These are phyloP conservation scores for Heliconius hermathena DNA, from an alignment of 1,140 invertebrate species.

Conservation along the genomic window DNA sequence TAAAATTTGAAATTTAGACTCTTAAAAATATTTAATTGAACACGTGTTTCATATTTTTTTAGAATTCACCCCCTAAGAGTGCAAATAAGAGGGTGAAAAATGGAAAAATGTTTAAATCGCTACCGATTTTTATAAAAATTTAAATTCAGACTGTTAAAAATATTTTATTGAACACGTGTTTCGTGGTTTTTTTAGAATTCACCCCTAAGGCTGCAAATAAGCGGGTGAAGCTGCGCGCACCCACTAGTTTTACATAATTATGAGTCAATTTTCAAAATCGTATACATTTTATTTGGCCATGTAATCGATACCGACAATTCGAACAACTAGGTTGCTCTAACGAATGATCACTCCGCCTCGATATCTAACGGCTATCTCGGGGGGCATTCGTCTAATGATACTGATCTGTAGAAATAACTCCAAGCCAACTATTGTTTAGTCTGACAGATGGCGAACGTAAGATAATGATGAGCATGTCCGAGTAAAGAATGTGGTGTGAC, in stretches of 20 bases:
- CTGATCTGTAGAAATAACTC: conserved; percentile 46
- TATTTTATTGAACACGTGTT: no score
- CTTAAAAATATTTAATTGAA: no score
- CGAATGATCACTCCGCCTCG: conserved; percentile 37
- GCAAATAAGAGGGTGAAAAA: no score
- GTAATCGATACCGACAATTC: conserved; percentile 37
- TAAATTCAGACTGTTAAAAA: no score
- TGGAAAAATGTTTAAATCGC: no score
- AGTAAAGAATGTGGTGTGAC: background rate
- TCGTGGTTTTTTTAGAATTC: no score
- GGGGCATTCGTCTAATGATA: conserved; percentile 47
- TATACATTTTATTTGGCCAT: background rate
- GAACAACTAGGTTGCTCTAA: conserved; percentile 36
- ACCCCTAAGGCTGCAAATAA: no score
- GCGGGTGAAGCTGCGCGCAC: no score
- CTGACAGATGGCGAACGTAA: conserved; percentile 41
- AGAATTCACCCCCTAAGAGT: no score
- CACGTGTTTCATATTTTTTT: no score
- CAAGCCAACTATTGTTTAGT: conserved; percentile 53
- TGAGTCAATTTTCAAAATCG: background rate
- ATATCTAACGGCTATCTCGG: conserved; percentile 43
- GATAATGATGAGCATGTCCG: conserved; percentile 42
- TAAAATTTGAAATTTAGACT: no score
- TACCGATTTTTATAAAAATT: no score
- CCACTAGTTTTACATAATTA: background rate